Base-by-base conservation (phyloP, 2,113 vertebrate genomes). In the Kobus ellipsiprymnus region DNA sequence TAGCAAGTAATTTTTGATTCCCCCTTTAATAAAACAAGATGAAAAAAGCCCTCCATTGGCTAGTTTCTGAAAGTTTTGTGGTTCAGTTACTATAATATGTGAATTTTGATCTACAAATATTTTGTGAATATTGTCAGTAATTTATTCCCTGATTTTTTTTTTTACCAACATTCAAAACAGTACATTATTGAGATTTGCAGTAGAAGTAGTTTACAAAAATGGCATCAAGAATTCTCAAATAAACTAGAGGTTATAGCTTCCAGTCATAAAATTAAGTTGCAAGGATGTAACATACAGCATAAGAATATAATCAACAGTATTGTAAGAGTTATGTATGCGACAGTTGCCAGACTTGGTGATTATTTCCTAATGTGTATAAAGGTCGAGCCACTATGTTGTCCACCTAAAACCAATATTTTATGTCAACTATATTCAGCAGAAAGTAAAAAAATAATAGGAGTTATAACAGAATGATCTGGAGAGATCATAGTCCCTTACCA, bases 11-110 rank as follows among this genome's bases (percentile, higher is more conserved):
- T 89, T 95, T 96, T 97, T 97, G 96, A 71, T 95, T 95, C 30
- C 50, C n/a, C 48, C n/a, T 96, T 97, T 96, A 98, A 94, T 97
- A 80, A 93, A 98, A 95, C 55, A 88, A 96, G 30, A 83, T 90
- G 71, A 97, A 94, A 96, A 80, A 3, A 14, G 97, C 55, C 91
- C 40, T 67, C 8, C 2, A 85, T 94, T 95, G 62, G 33, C 57
- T 97, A 84, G 50, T 93, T 97, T 95, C 50, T 96, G 74, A 93
- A 97, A 95, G 14, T 88, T 91, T 97, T 98, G 2, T 96, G 50
- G 67, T 87, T 97, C 81, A 96, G n/a, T 91, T 92, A 85, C 30
- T 54, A 77, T 90, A 77, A 77, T 33, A 80, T 93, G 25, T 71
- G 60, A 23, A 9, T 2, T 97, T 97, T 96, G 36, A 91, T 95